Evolutionary conservation across 2,113 vertebrate genomes (phyloP), one percentile per base, ranked within the genome.

Genomic region (Xiphophorus couchianus): DNA sequence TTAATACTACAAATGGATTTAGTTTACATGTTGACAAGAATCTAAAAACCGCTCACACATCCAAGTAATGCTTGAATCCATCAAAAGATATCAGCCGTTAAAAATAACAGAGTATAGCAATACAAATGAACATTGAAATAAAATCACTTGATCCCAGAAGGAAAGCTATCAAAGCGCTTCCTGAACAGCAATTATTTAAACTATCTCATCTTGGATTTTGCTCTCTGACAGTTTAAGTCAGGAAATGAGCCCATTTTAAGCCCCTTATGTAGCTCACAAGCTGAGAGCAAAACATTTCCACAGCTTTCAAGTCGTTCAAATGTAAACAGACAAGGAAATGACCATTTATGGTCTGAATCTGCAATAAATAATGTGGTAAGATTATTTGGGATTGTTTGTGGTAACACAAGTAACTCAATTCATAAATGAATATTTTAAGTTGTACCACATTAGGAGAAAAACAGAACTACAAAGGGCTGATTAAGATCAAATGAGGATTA

Each of bases 141-240:
- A 82, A 85, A 87, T 91, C 80, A 78, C 42, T 69, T 71, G 84
- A 88, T 89, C 67, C 75, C 79, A 83, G 86, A 90, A 33, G 89
- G 90, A 80, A 84, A 80, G 64, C 48, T 44, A 78, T 77, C 76
- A 60, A 60, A 69, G 72, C 72, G 73, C 80, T 83, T 90, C 65
- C 73, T 28, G 42, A 71, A 42, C 63, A 78, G 70, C 83, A 83
- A 91, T 90, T 88, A 89, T 92, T 91, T 86, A 66, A 87, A 80
- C 74, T 78, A 69, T 86, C 69, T 77, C 79, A 79, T 69, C 35
- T 28, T 72, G 78, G 63, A 69, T 88, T 65, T 64, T 73, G 39
- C 73, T 63, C 48, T 69, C 65, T 74, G 72, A 87, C 74, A 78
- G 68, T 86, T 62, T n/a, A 39, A 73, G 69, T 68, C 74, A 84